Evolutionary conservation across 2,113 vertebrate species (phyloP).

Genomic region (Pseudopodoces humilis): DNA sequence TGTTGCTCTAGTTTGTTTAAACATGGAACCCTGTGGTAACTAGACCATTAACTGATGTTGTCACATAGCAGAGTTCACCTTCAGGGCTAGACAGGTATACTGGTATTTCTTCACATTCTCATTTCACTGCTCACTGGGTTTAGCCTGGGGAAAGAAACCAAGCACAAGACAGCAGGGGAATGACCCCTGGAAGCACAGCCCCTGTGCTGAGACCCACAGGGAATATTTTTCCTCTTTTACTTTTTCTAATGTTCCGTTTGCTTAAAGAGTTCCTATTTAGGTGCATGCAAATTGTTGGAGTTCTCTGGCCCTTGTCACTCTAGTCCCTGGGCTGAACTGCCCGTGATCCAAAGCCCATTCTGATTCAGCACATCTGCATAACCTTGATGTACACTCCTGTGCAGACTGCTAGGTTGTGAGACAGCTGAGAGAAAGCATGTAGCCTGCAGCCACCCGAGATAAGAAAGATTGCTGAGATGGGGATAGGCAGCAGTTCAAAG

Average conservation of each 20-base stretch:
- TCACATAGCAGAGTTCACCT: not conserved
- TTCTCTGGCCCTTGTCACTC: not conserved
- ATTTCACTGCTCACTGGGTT: not conserved
- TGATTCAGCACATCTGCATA: not conserved
- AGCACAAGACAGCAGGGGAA: not conserved
- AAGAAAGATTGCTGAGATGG: not conserved
- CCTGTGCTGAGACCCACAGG: not conserved
- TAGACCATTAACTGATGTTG: not conserved
- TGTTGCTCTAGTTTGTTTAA: not conserved
- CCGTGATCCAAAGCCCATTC: not conserved
- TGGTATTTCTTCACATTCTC: not conserved
- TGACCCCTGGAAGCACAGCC: not conserved
- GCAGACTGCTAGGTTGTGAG: not conserved
- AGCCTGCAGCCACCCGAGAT: not conserved
- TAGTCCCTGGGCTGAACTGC: not conserved
- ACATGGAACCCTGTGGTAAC: not conserved
- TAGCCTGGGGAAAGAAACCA: not conserved
- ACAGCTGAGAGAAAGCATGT: not conserved
- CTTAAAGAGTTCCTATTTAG: not conserved
- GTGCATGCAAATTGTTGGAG: not conserved
- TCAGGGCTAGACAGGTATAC: not conserved
- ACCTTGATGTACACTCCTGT: not conserved
- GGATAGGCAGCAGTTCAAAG: not conserved
- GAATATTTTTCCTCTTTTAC: not conserved
- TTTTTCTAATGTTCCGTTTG: not conserved